Evolutionary conservation across 2,797 vertebrate species (phyloP), one percentile per base, ranked within the genome.

Genomic region (Gadopsis marmoratus): DNA sequence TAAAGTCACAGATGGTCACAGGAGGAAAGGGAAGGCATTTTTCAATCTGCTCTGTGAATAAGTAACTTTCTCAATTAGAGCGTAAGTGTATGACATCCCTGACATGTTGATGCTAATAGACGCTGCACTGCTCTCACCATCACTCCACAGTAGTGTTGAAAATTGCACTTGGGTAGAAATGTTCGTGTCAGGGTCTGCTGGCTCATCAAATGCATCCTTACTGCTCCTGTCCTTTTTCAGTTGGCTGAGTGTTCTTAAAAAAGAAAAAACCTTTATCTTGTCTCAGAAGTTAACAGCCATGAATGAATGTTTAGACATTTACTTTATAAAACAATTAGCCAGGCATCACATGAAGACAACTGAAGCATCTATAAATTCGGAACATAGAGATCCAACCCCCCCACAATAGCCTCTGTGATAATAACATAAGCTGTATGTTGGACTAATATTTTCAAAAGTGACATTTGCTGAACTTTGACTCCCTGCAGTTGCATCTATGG

Each of bases 11-110:
- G 12, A 60, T 17, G 21, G 51, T 33, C 65, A 56, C 26, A 60
- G 19, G 67, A 77, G 68, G 58, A 26, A 64, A 53, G 7, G 35
- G 33, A 39, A 51, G 35, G 35, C 5, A 47, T 66, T 60, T 83
- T 67, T 86, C 65, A 69, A 76, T 54, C 56, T 77, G 54, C 35
- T 51, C 60, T 76, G 78, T 58, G 64, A 91, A 77, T 37, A 79
- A 78, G 62, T 47, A 54, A 71, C 71, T 73, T 51, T 79, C 71
- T 85, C 53, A 89, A 90, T 92, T 93, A 90, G 84, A 89, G 59
- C 78, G 47, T 8, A 60, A 77, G 85, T 85, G 76, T 75, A 45
- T 66, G 54, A 76, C 71, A 85, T 75, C 68, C 61, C 71, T 85
- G 59, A 84, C 85, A 77, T 17, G 41, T 39, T 67, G 65, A 84